Percentiles rank a stretch among this genome's conserved stretches.
These are phyloP conservation scores for Sebastes trivittatus DNA, from an alignment of 2,797 vertebrate genomes.

Conservation along the genomic window DNA sequence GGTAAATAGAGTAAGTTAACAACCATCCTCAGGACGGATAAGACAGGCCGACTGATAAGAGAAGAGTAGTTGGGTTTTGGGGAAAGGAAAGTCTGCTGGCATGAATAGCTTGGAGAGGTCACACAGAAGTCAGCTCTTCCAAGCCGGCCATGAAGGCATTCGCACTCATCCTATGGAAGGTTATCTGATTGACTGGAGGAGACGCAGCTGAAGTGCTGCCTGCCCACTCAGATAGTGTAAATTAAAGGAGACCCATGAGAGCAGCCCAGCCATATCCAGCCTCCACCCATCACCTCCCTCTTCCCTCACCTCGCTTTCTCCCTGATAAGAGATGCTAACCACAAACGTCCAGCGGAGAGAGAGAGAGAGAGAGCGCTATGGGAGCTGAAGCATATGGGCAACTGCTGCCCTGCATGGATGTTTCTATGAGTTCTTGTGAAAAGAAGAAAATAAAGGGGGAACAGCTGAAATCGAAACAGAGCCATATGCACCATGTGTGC, in stretches of 20 bases:
- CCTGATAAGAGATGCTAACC: conserved; percentile 56
- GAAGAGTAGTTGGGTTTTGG: conserved; percentile 21
- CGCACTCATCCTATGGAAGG: conserved; percentile 46
- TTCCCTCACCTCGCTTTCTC: conserved; percentile 19
- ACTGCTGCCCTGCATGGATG: conserved; percentile 35
- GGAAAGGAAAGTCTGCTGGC: conserved; percentile 33
- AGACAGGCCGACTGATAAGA: conserved; percentile 58
- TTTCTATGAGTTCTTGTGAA: conserved; percentile 11
- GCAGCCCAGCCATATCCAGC: conserved; percentile 16
- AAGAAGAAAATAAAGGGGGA: neutral
- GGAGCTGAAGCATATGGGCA: conserved; percentile 46
- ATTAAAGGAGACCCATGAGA: conserved; percentile 66
- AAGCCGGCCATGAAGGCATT: conserved; percentile 48
- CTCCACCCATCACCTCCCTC: conserved; percentile 41
- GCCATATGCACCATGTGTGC: conserved; percentile 28
- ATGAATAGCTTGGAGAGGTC: conserved; percentile 57
- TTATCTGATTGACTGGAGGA: conserved; percentile 68
- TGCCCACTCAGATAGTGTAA: conserved; percentile 51
- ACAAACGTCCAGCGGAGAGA: conserved; percentile 27
- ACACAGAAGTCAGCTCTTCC: conserved; percentile 57
- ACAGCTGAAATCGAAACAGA: conserved; percentile 33
- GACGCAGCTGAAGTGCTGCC: conserved; percentile 41
- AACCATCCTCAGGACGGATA: conserved; percentile 70
- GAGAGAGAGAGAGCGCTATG: neutral
- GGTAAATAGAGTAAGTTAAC: conserved; percentile 66